Percentiles rank a stretch among this genome's conserved stretches.
phyloP scores from a whole-genome alignment of 2,888 invertebrate species.

The Hirtodrosophila alboralis region DNA sequence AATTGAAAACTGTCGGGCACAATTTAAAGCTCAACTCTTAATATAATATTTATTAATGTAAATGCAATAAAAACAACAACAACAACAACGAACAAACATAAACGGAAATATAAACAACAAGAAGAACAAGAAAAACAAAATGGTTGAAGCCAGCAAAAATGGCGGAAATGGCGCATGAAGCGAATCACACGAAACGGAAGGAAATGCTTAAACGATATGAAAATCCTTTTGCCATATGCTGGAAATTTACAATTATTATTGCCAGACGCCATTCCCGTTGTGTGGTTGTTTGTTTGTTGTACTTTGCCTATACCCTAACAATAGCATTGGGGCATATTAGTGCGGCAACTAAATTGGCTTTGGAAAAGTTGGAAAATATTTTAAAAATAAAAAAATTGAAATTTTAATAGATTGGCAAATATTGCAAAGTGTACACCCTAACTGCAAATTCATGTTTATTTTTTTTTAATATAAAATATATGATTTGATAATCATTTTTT shows the following conservation, averaged over 20 bases:
- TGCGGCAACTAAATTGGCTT: too few relatives aligned
- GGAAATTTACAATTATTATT: conserved; percentile 46
- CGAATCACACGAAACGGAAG: conserved; percentile 66
- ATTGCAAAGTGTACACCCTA: too few relatives aligned
- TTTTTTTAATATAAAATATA: too few relatives aligned
- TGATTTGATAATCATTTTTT: too few relatives aligned
- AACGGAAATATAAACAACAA: conserved; percentile 4
- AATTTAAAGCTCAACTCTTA: too few relatives aligned
- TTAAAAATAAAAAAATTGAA: too few relatives aligned
- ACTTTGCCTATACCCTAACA: too few relatives aligned
- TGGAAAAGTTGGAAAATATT: too few relatives aligned
- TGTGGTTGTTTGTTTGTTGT: conserved; percentile 9
- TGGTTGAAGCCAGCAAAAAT: conserved; percentile 3
- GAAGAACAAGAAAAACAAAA: conserved; percentile 11
- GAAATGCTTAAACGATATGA: conserved; percentile 68
- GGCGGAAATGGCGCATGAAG: conserved; percentile 59
- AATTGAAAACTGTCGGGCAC: too few relatives aligned
- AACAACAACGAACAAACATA: not conserved
- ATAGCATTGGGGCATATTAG: too few relatives aligned
- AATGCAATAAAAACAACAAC: conserved; percentile 27
- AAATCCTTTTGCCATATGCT: conserved; percentile 51
- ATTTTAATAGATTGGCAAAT: too few relatives aligned
- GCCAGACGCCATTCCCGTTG: conserved; percentile 18
- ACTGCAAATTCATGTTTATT: too few relatives aligned
- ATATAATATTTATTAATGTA: conserved; percentile 18